These are phyloP conservation scores for Campoletis raptor DNA, from an alignment of 2,888 invertebrate species.

Conservation along the genomic window DNA sequence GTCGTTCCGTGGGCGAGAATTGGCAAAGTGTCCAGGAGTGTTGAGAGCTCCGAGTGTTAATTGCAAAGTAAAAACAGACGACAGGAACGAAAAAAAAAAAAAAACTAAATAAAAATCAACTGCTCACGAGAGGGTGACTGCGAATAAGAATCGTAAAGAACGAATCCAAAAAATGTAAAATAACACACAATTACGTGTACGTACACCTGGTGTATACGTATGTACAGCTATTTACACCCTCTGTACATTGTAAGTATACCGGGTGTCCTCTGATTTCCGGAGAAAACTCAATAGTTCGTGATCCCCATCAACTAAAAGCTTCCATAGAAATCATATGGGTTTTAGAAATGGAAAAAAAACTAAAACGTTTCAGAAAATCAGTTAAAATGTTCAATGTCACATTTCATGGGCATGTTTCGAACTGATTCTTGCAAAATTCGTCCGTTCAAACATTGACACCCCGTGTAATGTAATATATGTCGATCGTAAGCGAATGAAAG, in stretches of 20 bases:
- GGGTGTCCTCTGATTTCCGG: neutral
- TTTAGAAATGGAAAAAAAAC: neutral
- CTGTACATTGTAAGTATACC: constrained; percentile 9
- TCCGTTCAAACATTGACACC: neutral
- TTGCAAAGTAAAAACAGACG: constrained; percentile 9
- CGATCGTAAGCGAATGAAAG: constrained; percentile 6
- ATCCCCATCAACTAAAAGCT: neutral
- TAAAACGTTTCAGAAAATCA: neutral
- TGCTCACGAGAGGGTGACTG: constrained; percentile 19
- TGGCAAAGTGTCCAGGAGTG: constrained; percentile 5
- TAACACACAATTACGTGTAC: constrained; percentile 20
- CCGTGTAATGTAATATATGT: neutral
- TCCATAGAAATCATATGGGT: neutral
- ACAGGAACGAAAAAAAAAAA: neutral
- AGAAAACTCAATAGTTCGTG: too few relatives aligned
- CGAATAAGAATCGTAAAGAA: constrained; percentile 34
- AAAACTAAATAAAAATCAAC: constrained; percentile 4
- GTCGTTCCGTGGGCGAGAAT: constrained; percentile 30
- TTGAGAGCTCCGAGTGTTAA: constrained; percentile 37
- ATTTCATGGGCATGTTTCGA: too few relatives aligned
- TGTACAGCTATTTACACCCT: constrained; percentile 37
- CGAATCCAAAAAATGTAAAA: constrained; percentile 17
- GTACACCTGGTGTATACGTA: constrained; percentile 16
- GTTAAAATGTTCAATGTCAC: too few relatives aligned
- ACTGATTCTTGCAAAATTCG: neutral